These are phyloP conservation scores for Leptinotarsa rubiginosa DNA, from an alignment of 2,888 invertebrate species.

Conservation along the genomic window DNA sequence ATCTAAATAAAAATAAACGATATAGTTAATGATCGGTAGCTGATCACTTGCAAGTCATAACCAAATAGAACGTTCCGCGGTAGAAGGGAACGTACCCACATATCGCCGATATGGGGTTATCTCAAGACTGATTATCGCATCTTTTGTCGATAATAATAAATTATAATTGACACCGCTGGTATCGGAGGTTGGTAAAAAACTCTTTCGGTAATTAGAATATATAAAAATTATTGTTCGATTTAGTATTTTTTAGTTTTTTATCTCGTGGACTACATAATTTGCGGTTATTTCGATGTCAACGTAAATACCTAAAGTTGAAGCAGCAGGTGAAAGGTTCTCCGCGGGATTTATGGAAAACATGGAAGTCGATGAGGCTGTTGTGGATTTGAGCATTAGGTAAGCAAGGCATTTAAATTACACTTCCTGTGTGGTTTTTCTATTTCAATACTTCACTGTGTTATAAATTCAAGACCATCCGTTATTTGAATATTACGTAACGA, in stretches of 20 bases:
- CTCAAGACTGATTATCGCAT: slow-evolving; percentile 54
- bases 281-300: slow-evolving; percentile 19
- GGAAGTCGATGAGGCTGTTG: slow-evolving; percentile 90
- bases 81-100: slow-evolving; percentile 32
- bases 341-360: slow-evolving; percentile 69
- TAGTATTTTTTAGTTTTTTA: not conserved
- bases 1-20: not conserved
- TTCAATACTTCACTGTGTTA: not conserved
- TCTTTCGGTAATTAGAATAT: slow-evolving; percentile 14
- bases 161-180: slow-evolving; percentile 39
- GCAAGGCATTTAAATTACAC: slow-evolving; percentile 39
- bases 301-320: slow-evolving; percentile 8
- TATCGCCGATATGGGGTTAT: slow-evolving; percentile 40
- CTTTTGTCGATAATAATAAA: slow-evolving; percentile 51
- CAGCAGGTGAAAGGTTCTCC: slow-evolving; percentile 32
- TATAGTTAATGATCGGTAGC: not conserved
- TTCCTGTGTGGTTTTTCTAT: not conserved
- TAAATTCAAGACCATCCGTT: not conserved
- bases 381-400: slow-evolving; percentile 89
- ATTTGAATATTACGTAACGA: slow-evolving; percentile 4
- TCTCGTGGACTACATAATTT: not conserved
- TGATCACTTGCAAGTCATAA: not conserved
- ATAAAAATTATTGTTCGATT: not conserved
- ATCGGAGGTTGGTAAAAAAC: slow-evolving; percentile 30
- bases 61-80: slow-evolving; percentile 7